Conservation (phyloP, 2,113 vertebrate genomes). For the Lasiurus cinereus region DNA sequence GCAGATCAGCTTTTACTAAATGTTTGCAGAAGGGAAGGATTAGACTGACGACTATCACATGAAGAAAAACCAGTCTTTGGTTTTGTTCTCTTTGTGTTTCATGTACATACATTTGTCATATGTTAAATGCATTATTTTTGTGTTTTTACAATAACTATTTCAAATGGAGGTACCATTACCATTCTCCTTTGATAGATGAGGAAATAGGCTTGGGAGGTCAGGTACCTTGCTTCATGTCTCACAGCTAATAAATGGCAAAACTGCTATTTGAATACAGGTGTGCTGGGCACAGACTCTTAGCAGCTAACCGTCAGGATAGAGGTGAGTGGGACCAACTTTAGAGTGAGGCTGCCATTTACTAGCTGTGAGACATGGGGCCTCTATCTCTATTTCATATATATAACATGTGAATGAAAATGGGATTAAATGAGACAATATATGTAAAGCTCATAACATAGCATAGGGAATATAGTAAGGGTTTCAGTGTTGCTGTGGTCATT, state of each 20-base stretch:
- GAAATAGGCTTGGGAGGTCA: background rate
- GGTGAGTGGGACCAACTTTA: background rate
- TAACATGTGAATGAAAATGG: background rate
- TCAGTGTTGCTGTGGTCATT: background rate
- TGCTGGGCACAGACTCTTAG: background rate
- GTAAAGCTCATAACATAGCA: background rate
- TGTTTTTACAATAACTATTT: background rate
- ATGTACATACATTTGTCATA: background rate
- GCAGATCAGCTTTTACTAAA: background rate
- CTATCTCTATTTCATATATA: background rate
- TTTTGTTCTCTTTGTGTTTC: conserved; percentile 20
- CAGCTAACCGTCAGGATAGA: background rate
- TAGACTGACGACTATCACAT: background rate
- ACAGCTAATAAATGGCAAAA: background rate
- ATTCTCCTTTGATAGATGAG: background rate
- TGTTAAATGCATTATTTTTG: background rate
- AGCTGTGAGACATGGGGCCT: background rate
- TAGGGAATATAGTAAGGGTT: background rate
- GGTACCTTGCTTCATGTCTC: background rate
- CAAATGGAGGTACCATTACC: background rate
- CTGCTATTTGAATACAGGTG: background rate
- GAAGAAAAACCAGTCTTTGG: background rate
- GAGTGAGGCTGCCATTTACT: rapidly evolving
- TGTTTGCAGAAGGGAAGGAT: background rate
- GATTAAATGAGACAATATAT: background rate